These are phyloP conservation scores for Falco berigora DNA, from an alignment of 2,797 vertebrate species.

Conservation along the genomic window DNA sequence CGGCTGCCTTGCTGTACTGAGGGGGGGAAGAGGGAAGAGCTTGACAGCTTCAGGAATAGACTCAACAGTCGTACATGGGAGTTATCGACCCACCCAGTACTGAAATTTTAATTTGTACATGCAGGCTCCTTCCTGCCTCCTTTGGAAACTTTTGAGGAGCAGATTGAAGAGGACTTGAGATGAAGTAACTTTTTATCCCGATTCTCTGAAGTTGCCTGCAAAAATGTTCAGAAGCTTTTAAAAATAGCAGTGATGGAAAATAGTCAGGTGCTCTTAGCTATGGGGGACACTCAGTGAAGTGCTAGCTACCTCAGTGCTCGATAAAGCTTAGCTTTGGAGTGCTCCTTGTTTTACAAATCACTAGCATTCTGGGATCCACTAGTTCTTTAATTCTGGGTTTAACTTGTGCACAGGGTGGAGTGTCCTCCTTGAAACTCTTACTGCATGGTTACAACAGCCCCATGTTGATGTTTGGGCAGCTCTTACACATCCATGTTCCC, in stretches of 20 bases:
- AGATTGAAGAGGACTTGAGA: not conserved
- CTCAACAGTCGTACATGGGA: not conserved
- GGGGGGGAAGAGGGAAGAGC: not conserved
- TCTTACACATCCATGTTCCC: fast-evolving
- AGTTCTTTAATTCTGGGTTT: not conserved
- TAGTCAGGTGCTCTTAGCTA: not conserved
- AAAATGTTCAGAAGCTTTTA: not conserved
- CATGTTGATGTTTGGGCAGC: not conserved
- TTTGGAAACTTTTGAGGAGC: not conserved
- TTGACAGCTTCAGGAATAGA: not conserved
- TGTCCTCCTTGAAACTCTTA: not conserved
- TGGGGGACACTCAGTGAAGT: not conserved
- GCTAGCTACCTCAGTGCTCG: not conserved
- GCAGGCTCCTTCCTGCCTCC: not conserved
- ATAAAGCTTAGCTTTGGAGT: not conserved
- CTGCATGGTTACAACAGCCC: not conserved
- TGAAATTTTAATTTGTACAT: not conserved
- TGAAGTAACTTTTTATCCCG: not conserved
- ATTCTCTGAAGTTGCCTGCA: not conserved
- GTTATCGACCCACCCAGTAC: fast-evolving
- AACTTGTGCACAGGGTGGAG: not conserved
- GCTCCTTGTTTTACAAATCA: not conserved
- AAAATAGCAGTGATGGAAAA: not conserved
- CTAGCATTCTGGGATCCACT: not conserved
- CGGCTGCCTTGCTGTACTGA: not conserved